phyloP scores from a whole-genome alignment of 2,113 vertebrate species.

The Pterocles gutturalis region DNA sequence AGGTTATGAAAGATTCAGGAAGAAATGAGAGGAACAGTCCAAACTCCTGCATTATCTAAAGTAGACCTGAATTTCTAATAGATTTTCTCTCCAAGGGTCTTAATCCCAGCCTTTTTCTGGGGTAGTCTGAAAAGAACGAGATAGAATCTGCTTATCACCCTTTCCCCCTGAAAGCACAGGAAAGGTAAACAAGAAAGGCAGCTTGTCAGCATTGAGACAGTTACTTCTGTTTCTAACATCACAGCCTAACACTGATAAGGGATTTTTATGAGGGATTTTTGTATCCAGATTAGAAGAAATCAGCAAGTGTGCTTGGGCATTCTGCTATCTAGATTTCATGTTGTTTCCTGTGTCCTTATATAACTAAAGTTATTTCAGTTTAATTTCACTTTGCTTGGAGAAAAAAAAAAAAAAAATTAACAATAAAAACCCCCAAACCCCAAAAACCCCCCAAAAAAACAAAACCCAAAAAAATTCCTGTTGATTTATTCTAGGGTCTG shows the following conservation, averaged over 20 bases:
- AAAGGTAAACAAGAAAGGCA: conserved; percentile 52
- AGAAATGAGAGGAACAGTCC: neutral
- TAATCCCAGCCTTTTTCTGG: conserved; percentile 31
- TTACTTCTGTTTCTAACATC: conserved; percentile 38
- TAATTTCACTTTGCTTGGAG: neutral
- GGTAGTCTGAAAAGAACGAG: conserved; percentile 22
- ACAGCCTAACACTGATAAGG: conserved; percentile 23
- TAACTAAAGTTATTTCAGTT: neutral
- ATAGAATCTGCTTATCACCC: conserved; percentile 58
- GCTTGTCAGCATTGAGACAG: conserved; percentile 38
- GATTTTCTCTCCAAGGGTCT: conserved; percentile 19
- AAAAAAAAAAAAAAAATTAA: neutral
- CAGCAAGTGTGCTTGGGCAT: neutral
- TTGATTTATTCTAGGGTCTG: neutral
- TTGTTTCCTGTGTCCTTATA: neutral
- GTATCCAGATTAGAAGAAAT: conserved; percentile 46
- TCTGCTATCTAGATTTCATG: neutral
- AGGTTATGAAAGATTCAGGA: neutral
- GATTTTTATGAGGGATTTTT: conserved; percentile 46
- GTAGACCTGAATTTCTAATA: conserved; percentile 37
- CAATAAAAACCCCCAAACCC: no score
- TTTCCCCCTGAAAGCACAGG: conserved; percentile 22
- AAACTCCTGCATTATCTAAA: conserved; percentile 8
- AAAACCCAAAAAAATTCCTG: no score
- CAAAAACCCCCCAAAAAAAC: no score